Percentiles rank a stretch among this genome's conserved stretches.
Conservation (phyloP, 2,888 invertebrate genomes). For the Andrena haemorrhoa region DNA sequence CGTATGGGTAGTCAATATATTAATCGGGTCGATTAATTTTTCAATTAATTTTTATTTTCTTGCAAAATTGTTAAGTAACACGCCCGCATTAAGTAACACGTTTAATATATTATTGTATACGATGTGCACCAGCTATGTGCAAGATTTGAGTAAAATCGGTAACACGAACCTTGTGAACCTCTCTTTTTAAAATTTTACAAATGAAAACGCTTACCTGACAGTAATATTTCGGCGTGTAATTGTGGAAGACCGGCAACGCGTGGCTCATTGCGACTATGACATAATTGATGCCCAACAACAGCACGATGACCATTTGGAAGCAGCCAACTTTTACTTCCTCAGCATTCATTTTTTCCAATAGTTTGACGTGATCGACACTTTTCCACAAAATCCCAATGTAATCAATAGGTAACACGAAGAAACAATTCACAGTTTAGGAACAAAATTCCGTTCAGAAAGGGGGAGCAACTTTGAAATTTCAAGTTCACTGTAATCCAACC, state of each 20-base stretch:
- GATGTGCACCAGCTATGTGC: too few species aligned
- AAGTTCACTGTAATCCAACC: constrained; percentile 9
- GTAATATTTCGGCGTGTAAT: constrained; percentile 82
- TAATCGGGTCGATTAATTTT: too few species aligned
- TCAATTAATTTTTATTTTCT: too few species aligned
- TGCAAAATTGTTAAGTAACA: too few species aligned
- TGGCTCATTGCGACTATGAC: constrained; percentile 84
- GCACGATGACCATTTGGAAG: constrained; percentile 80
- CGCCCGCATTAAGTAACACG: too few species aligned
- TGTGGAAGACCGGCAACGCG: constrained; percentile 82
- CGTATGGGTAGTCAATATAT: too few species aligned
- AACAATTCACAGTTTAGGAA: neutral
- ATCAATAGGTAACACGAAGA: neutral
- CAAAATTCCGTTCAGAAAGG: neutral
- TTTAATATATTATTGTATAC: too few species aligned
- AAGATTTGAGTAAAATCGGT: neutral
- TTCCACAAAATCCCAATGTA: neutral
- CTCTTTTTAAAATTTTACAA: neutral
- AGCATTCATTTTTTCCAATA: constrained; percentile 70
- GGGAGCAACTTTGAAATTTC: neutral
- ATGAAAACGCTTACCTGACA: constrained; percentile 79
- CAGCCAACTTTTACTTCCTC: constrained; percentile 80
- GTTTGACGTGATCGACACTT: constrained; percentile 26
- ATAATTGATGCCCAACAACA: constrained; percentile 82
- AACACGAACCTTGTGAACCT: neutral